A percentile compares a stretch with the other conserved stretches of the same genome.
Conservation (phyloP, 1,140 invertebrate species). For the Atta cephalotes region DNA sequence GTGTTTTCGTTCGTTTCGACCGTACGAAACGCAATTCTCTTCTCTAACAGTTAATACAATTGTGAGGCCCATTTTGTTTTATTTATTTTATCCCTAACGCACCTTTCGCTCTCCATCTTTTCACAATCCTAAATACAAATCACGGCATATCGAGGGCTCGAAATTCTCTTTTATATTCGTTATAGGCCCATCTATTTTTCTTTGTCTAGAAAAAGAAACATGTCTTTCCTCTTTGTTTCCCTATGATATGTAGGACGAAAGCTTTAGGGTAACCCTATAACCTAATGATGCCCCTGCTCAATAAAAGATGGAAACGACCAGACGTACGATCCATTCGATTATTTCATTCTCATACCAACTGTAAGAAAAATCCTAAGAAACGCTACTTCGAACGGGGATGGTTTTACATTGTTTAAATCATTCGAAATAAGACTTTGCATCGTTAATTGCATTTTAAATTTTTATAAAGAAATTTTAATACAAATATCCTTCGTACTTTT, state of each 20-base stretch:
- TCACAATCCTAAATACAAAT: constrained; percentile 31
- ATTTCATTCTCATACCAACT: constrained; percentile 24
- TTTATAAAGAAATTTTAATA: background rate
- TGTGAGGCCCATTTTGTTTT: constrained; percentile 63
- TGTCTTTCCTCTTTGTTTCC: constrained; percentile 55
- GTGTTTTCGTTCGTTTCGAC: constrained; percentile 64
- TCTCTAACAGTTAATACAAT: constrained; percentile 68
- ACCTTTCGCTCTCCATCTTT: constrained; percentile 27
- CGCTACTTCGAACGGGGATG: constrained; percentile 33
- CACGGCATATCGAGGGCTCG: constrained; percentile 17
- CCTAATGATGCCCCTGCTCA: constrained; percentile 69
- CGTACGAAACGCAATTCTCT: constrained; percentile 58
- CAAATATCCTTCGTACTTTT: background rate
- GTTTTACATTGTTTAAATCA: background rate
- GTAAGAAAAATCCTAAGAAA: constrained; percentile 15
- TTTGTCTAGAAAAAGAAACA: constrained; percentile 47
- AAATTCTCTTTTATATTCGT: constrained; percentile 65
- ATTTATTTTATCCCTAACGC: constrained; percentile 67
- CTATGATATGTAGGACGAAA: constrained; percentile 82
- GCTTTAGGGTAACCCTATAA: constrained; percentile 73
- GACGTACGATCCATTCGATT: constrained; percentile 28
- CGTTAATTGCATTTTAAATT: background rate
- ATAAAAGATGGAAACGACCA: constrained; percentile 68
- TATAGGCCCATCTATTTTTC: constrained; percentile 66
- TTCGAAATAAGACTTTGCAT: background rate